Evolutionary conservation across 2,113 vertebrate species (phyloP).

Genomic region (Pyxicephalus adspersus): DNA sequence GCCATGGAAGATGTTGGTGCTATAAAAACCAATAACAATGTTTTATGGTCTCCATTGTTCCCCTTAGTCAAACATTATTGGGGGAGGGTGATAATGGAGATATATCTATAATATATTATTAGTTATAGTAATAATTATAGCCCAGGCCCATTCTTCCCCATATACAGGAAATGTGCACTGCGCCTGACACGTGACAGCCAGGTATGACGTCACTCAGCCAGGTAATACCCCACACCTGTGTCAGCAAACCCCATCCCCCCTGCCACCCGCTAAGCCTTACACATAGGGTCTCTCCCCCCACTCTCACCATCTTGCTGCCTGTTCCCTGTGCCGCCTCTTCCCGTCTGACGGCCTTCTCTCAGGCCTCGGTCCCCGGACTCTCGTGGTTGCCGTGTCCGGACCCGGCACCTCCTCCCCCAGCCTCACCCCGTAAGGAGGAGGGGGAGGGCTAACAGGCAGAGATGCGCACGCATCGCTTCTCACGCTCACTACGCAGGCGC

Average conservation of each 20-base stretch:
- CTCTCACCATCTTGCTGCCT: conserved; percentile 46
- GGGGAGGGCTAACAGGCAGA: background rate
- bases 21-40: no score
- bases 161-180: no score
- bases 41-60: no score
- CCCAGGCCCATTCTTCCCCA: no score
- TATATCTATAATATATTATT: no score
- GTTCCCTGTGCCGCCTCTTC: conserved; percentile 1
- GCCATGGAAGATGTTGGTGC: no score
- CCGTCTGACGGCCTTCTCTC: conserved; percentile 8
- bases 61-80: no score
- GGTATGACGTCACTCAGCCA: background rate
- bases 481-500: background rate
- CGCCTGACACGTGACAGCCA: background rate
- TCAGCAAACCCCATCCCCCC: background rate
- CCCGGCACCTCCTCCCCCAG: conserved; percentile 48
- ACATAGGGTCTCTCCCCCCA: no score
- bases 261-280: background rate
- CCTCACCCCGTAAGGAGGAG: conserved; percentile 24
- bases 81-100: no score
- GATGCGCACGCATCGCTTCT: background rate
- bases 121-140: no score
- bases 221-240: background rate
- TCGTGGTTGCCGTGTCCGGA: conserved; percentile 36
- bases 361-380: conserved; percentile 51